phyloP scores from a whole-genome alignment of 2,113 vertebrate species.

The Numenius arquata region DNA sequence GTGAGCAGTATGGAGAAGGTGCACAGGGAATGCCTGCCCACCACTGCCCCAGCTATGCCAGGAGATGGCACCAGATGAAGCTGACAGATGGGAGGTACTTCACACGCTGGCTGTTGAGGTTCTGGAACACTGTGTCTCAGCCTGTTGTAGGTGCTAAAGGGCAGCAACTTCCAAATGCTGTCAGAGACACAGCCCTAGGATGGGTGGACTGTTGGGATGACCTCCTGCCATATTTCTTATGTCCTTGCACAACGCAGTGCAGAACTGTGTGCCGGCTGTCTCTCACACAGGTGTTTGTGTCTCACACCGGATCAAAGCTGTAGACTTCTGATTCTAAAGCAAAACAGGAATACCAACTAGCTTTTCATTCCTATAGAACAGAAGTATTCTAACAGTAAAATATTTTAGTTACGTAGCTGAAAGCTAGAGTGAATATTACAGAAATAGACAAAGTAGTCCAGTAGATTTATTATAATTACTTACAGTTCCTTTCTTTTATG shows the following conservation, averaged over 20 bases:
- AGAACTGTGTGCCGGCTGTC: neutral
- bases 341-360: neutral
- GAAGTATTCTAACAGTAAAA: neutral
- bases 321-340: neutral
- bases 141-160: neutral
- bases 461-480: neutral
- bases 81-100: neutral
- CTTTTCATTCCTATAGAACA: neutral
- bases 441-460: neutral
- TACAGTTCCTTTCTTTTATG: neutral
- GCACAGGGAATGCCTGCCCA: neutral
- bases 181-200: neutral
- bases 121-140: rapidly evolving
- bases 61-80: neutral
- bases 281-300: neutral
- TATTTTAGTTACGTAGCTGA: neutral
- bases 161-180: neutral
- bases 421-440: neutral
- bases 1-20: neutral
- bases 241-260: neutral
- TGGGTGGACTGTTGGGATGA: neutral
- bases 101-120: neutral
- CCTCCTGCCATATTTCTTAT: rapidly evolving
- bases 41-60: neutral
- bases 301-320: neutral